These are phyloP conservation scores for Propithecus coquereli DNA, from an alignment of 2,113 vertebrate genomes.

Conservation along the genomic window DNA sequence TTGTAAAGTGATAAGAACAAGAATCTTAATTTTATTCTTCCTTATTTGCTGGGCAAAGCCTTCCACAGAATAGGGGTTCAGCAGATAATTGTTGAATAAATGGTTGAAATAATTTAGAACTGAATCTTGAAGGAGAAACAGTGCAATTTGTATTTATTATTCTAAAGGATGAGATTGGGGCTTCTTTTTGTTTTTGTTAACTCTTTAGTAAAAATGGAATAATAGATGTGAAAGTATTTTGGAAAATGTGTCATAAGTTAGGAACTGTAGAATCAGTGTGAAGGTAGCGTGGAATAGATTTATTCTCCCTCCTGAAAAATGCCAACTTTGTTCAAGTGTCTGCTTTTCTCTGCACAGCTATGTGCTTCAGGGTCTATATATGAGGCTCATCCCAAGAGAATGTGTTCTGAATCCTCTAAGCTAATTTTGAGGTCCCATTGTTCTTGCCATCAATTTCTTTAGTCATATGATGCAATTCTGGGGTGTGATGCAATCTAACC, in stretches of 20 bases:
- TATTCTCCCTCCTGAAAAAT: neutral
- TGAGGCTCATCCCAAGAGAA: neutral
- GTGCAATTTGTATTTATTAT: neutral
- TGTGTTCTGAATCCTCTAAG: neutral
- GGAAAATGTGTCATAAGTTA: neutral
- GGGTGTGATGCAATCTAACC: neutral
- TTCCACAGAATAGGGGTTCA: neutral
- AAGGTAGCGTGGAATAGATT: neutral
- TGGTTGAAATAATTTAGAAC: neutral
- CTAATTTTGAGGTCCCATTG: neutral
- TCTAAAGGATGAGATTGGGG: neutral
- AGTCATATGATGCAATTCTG: neutral
- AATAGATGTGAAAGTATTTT: neutral
- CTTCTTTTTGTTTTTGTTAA: neutral
- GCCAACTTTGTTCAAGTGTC: neutral
- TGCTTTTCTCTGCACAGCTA: neutral
- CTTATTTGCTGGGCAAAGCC: neutral
- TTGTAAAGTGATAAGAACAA: neutral
- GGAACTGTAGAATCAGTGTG: neutral
- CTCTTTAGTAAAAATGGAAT: neutral
- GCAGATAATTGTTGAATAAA: neutral
- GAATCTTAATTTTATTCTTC: slow-evolving; percentile 25
- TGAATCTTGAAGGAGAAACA: neutral
- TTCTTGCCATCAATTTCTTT: neutral
- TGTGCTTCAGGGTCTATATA: neutral